These are phyloP conservation scores for Branchipolynoe longqiensis DNA, from an alignment of 2,888 invertebrate genomes.

Conservation along the genomic window DNA sequence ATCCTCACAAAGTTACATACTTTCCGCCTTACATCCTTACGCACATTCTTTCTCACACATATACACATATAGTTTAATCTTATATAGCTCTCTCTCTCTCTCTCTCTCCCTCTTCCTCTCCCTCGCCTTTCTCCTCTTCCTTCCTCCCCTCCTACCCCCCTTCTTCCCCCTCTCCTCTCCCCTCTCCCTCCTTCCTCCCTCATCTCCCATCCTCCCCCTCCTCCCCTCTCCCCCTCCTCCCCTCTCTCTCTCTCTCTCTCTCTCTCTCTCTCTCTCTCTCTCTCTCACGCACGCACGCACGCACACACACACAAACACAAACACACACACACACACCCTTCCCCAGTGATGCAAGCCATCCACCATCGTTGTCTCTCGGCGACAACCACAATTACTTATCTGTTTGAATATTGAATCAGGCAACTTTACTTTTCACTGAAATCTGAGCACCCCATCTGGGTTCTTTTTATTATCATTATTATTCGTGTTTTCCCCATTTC, in stretches of 20 bases:
- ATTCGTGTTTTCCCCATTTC: constrained; percentile 28
- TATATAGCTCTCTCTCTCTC: constrained; percentile 12
- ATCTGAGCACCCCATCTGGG: neutral
- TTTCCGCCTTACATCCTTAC: neutral
- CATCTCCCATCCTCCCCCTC: neutral
- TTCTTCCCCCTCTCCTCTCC: neutral
- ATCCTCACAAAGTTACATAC: neutral
- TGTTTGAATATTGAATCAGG: neutral
- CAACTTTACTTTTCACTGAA: constrained; percentile 20
- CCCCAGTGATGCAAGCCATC: neutral
- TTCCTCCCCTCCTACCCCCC: neutral
- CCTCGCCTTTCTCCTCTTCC: neutral
- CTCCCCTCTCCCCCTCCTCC: neutral
- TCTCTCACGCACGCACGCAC: constrained; percentile 9
- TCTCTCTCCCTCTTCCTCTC: neutral
- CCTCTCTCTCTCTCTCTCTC: constrained; percentile 9
- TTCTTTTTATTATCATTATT: too few relatives aligned
- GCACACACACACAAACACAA: neutral
- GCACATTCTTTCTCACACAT: neutral
- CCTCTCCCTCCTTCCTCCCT: neutral
- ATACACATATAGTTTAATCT: neutral
- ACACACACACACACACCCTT: neutral
- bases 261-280: constrained; percentile 14
- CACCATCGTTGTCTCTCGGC: neutral
- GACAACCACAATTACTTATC: neutral